Evolutionary conservation across 2,797 vertebrate genomes (phyloP).

Genomic region (Lycodopsis pacificus): DNA sequence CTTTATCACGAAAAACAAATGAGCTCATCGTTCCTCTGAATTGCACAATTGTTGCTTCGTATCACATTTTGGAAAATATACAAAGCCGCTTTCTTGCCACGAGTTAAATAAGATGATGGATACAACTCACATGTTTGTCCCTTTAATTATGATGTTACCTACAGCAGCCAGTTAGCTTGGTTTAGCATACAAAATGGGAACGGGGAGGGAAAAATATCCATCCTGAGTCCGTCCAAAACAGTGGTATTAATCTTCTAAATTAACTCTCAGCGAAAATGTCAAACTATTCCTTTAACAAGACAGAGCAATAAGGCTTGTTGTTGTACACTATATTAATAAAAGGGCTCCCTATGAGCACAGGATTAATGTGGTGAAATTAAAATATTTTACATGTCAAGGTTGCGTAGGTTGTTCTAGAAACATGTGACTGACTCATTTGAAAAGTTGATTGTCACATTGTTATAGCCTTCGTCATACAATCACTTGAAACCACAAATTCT

Average conservation of each 20-base stretch:
- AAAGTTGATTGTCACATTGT: slow-evolving; percentile 7
- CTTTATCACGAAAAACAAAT: not conserved
- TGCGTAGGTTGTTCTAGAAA: not conserved
- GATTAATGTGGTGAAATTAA: not conserved
- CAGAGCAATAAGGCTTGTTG: not conserved
- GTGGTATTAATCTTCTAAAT: not conserved
- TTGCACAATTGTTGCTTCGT: not conserved
- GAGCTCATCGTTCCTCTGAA: not conserved
- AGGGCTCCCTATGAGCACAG: not conserved
- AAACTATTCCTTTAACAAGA: not conserved
- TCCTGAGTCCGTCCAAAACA: not conserved
- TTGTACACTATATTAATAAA: not conserved
- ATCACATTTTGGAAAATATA: not conserved
- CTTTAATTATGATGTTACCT: not conserved
- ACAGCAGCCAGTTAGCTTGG: not conserved
- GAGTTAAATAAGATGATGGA: not conserved
- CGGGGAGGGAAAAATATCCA: not conserved
- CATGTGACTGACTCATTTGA: not conserved
- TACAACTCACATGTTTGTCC: not conserved
- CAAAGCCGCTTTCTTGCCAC: not conserved
- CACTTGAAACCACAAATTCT: not conserved
- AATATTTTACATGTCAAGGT: not conserved
- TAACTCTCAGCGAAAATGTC: not conserved
- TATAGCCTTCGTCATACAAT: not conserved
- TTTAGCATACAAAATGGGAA: not conserved